Evolutionary conservation across 1,140 invertebrate species (phyloP).

Genomic region (Ooceraea biroi): DNA sequence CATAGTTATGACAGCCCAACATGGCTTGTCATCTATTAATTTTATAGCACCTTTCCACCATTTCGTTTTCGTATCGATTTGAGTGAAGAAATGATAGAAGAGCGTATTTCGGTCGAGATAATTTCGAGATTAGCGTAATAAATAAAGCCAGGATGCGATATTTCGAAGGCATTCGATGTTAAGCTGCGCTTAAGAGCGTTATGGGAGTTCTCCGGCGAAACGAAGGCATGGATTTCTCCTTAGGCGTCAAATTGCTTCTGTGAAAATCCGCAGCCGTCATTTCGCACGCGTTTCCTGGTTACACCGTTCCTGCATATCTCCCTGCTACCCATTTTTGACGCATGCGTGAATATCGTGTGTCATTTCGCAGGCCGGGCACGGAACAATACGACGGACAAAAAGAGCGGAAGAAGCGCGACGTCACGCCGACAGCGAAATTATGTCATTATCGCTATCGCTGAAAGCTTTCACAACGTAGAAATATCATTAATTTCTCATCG

Average conservation of each 20-base stretch:
- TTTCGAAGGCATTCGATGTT: background rate
- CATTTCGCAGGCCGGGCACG: slow-evolving; percentile 70
- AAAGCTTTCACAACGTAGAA: slow-evolving; percentile 56
- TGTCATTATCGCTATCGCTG: slow-evolving; percentile 56
- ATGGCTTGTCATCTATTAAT: too few species aligned
- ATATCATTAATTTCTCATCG: slow-evolving; percentile 62
- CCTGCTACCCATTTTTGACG: slow-evolving; percentile 56
- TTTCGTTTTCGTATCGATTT: too few species aligned
- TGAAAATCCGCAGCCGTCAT: slow-evolving; percentile 69
- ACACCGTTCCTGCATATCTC: slow-evolving; percentile 53
- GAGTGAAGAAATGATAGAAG: background rate
- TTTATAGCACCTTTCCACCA: too few species aligned
- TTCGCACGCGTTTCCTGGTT: slow-evolving; percentile 67
- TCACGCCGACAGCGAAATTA: slow-evolving; percentile 63
- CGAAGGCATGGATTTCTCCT: slow-evolving; percentile 67
- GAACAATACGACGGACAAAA: slow-evolving; percentile 53
- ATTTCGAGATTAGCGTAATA: background rate
- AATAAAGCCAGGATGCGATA: background rate
- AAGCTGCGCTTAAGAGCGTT: slow-evolving; percentile 41
- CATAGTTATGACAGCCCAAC: too few species aligned
- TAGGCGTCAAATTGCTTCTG: slow-evolving; percentile 67
- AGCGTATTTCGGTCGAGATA: background rate
- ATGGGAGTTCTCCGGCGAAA: slow-evolving; percentile 53
- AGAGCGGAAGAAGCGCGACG: slow-evolving; percentile 55
- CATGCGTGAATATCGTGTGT: slow-evolving; percentile 71